A percentile compares a stretch with the other conserved stretches of the same genome.
phyloP scores from a whole-genome alignment of 2,113 vertebrate species.

The Rhabdornis inornatus region DNA sequence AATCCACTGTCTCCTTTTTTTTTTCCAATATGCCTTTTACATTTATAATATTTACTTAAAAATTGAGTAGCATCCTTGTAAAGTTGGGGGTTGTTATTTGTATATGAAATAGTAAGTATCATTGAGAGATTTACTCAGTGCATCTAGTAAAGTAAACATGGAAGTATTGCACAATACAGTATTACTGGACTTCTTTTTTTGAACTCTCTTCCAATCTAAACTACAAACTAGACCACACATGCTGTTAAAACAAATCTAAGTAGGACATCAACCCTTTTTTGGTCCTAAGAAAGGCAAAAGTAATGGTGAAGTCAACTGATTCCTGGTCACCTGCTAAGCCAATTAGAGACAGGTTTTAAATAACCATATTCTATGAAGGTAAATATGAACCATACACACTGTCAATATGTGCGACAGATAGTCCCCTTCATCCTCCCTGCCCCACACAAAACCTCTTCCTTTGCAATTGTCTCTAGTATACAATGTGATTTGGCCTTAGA shows the following conservation, averaged over 20 bases:
- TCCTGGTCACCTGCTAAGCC: slow-evolving; percentile 53
- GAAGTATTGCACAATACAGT: slow-evolving; percentile 55
- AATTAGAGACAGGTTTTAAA: background rate
- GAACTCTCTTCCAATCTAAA: slow-evolving; percentile 72
- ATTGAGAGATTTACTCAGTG: slow-evolving; percentile 43
- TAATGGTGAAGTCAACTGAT: background rate
- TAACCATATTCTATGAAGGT: background rate
- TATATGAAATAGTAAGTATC: slow-evolving; percentile 28
- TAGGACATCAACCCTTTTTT: background rate
- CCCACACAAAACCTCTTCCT: background rate
- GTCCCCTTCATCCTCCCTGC: background rate
- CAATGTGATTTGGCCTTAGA: background rate
- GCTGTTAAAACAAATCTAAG: slow-evolving; percentile 55
- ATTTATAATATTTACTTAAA: slow-evolving; percentile 38
- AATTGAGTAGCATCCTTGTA: slow-evolving; percentile 25
- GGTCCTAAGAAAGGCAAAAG: background rate
- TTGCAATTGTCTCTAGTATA: background rate
- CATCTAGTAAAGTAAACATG: slow-evolving; percentile 55
- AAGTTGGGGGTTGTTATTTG: slow-evolving; percentile 54
- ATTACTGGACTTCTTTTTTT: slow-evolving; percentile 67
- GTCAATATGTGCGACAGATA: background rate
- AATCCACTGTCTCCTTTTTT: background rate
- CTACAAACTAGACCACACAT: slow-evolving; percentile 72
- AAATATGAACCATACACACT: background rate
- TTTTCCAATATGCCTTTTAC: background rate